Conservation (phyloP, 2,113 vertebrate species). For the Arvicanthis niloticus region DNA sequence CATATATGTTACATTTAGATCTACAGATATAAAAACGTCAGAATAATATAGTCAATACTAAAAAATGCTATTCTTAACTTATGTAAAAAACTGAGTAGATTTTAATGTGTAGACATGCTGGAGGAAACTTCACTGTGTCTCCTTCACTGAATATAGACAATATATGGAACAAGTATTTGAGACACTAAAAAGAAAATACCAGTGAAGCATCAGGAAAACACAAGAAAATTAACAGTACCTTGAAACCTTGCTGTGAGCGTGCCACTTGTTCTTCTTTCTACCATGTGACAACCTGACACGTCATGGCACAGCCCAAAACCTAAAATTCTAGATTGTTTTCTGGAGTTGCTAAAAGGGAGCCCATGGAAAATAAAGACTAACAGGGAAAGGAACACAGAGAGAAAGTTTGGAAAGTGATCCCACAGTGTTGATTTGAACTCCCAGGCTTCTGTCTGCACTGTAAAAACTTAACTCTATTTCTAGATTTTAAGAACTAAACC, state of each 20-base stretch:
- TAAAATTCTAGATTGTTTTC: background rate
- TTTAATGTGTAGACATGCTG: background rate
- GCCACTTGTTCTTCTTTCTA: background rate
- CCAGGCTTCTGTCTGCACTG: background rate
- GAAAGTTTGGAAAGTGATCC: background rate
- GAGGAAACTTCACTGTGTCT: background rate
- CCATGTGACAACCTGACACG: background rate
- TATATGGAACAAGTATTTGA: background rate
- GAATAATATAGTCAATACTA: background rate
- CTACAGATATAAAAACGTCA: background rate
- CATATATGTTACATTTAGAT: background rate
- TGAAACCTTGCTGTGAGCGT: background rate
- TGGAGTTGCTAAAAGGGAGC: background rate
- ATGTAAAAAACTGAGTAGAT: background rate
- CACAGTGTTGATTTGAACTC: background rate
- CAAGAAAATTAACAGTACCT: background rate
- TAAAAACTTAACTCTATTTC: background rate
- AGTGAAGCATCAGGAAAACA: background rate
- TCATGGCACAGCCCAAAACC: background rate
- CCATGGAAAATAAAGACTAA: background rate
- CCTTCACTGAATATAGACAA: background rate
- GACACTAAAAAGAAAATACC: background rate
- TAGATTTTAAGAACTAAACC: slow-evolving; percentile 4
- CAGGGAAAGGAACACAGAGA: background rate
- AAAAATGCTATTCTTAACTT: slow-evolving; percentile 11